Base-by-base conservation (phyloP, 2,888 invertebrate genomes). In the Diarsia rubi region DNA sequence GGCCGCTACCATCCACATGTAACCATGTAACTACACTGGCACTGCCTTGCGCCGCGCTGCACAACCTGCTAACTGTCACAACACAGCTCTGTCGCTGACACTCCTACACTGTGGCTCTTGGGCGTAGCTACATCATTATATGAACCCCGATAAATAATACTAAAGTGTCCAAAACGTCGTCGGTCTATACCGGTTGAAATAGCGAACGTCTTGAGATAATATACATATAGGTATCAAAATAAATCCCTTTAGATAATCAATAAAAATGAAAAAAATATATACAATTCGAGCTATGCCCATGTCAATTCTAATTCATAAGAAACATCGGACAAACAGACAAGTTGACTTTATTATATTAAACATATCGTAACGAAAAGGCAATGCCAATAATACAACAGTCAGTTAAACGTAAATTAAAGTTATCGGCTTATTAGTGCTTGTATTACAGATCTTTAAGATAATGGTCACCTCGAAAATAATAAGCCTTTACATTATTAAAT, bases 1-100 rank as follows among this genome's bases (percentile, higher is more conserved):
- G 37, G 99, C 99, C 54, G 99, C 99, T 72, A 99, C 99, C 80
- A 99, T 99, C 93, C 99, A 99, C 95, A 99, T 99, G 99, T 99
- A 97, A 94, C 8, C 37, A 3, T 5, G n/a, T n/a, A n/a, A 6
- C 42, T 52, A 8, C 67, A 24, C 49, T 52, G 42, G 59, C 62
- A 68, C 69, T 16, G 31, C 21, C 31, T 14, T 63, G 42, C 60
- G 59, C 71, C 52, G 44, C 59, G 62, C 80, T 67, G 75, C 80
- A 77, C 76, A 60, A 69, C 83, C 64, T 76, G 71, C 75, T 75
- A 63, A 67, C 76, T 67, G 52, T 69, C 57, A 57, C 59, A 31
- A 42, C 52, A 68, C 24, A 69, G 63, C 47, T 62, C 70, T 65
- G 31, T 54, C 67, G 24, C 24, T 37, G 31, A 52, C n/a, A 69